These are phyloP conservation scores for Dendroctonus ponderosae DNA, from an alignment of 1,140 invertebrate species.

Conservation along the genomic window DNA sequence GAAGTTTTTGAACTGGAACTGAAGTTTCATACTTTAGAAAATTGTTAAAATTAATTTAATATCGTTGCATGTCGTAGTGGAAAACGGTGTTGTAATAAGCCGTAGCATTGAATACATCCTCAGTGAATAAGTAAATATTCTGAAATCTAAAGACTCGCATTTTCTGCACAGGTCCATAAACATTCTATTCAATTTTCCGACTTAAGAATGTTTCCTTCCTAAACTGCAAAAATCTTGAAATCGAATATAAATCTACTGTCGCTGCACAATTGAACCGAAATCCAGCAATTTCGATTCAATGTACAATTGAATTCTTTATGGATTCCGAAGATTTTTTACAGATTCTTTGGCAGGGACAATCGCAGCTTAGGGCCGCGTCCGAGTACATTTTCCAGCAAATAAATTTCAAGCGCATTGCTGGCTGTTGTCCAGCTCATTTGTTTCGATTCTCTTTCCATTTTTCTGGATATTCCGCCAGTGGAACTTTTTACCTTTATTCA, in stretches of 20 bases:
- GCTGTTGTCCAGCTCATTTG: conserved; percentile 21
- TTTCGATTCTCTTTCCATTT: conserved; percentile 11
- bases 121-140: no score
- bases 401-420: conserved; percentile 13
- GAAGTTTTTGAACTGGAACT: no score
- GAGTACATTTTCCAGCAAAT: conserved; percentile 25
- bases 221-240: background rate
- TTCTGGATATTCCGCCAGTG: background rate
- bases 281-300: background rate
- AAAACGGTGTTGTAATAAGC: no score
- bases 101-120: no score
- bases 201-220: no score
- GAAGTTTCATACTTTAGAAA: no score
- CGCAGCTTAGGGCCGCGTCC: conserved; percentile 17
- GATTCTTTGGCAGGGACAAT: conserved; percentile 23
- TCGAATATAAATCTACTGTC: conserved; percentile 4
- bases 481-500: no score
- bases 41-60: no score
- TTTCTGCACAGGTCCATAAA: no score
- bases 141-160: no score
- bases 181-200: no score
- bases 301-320: conserved; percentile 15
- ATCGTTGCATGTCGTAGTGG: no score
- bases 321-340: conserved; percentile 19
- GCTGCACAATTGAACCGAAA: conserved; percentile 5